Evolutionary conservation across 2,888 invertebrate species (phyloP).

Genomic region (Plagiodera versicolora): DNA sequence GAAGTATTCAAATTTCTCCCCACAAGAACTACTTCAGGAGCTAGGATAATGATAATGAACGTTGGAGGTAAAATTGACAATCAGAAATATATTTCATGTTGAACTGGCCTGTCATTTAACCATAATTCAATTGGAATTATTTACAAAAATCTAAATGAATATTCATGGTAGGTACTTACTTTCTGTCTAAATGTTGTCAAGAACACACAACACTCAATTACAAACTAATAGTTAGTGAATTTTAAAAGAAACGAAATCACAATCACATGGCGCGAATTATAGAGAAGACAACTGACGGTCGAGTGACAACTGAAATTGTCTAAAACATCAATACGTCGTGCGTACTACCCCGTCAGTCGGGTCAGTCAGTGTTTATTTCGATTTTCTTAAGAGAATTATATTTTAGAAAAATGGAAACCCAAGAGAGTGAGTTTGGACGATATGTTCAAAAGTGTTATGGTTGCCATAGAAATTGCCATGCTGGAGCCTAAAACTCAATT

Average conservation of each 20-base stretch:
- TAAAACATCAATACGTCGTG: too few relatives aligned
- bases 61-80: constrained; percentile 64
- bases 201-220: too few relatives aligned
- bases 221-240: not conserved
- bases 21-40: constrained; percentile 66
- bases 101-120: too few relatives aligned
- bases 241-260: not conserved
- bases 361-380: not conserved
- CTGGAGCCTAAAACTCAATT: constrained; percentile 79
- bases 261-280: too few relatives aligned
- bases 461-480: constrained; percentile 74
- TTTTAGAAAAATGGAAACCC: constrained; percentile 73
- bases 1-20: constrained; percentile 72
- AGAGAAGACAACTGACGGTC: not conserved
- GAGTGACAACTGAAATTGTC: not conserved
- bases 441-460: constrained; percentile 70
- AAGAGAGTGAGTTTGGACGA: constrained; percentile 67
- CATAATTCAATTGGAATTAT: too few relatives aligned
- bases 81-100: too few relatives aligned
- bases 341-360: not conserved
- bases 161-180: not conserved
- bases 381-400: too few relatives aligned
- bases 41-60: constrained; percentile 70
- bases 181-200: not conserved
- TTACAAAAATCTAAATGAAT: too few relatives aligned